phyloP scores from a whole-genome alignment of 2,797 vertebrate species.

The Chloroceryle inda region DNA sequence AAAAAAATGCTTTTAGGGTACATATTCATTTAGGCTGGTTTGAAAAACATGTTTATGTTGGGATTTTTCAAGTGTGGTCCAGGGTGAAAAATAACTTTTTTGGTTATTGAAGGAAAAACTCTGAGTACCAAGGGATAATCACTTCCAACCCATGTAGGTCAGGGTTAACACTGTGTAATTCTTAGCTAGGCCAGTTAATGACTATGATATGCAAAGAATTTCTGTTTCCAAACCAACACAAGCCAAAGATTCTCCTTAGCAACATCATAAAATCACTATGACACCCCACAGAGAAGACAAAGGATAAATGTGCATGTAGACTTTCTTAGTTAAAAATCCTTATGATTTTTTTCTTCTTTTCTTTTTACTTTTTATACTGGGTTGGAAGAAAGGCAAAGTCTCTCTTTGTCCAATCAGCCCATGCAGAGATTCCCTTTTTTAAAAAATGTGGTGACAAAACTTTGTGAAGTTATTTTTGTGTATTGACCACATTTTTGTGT shows the following conservation, averaged over 20 bases:
- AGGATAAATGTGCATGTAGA: neutral
- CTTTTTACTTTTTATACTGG: neutral
- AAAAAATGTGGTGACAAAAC: neutral
- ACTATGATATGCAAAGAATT: constrained; percentile 63
- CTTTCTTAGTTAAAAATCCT: neutral
- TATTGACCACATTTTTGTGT: neutral
- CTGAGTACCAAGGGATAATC: neutral
- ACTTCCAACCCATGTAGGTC: constrained; percentile 23
- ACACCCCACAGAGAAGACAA: neutral
- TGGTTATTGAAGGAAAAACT: neutral
- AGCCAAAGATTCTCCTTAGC: constrained; percentile 46
- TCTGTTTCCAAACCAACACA: constrained; percentile 47
- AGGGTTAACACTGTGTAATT: constrained; percentile 48
- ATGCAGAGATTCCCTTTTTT: neutral
- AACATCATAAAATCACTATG: constrained; percentile 56
- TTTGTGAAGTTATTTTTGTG: neutral
- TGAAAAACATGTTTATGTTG: neutral
- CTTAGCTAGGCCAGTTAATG: constrained; percentile 45
- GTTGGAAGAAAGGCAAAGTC: neutral
- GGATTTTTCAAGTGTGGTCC: neutral
- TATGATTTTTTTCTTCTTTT: neutral
- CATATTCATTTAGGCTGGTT: neutral
- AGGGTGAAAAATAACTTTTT: constrained; percentile 11
- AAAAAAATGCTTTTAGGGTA: constrained; percentile 6
- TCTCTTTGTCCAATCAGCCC: neutral